These are phyloP conservation scores for Litocranius walleri DNA, from an alignment of 2,113 vertebrate genomes.

Conservation along the genomic window DNA sequence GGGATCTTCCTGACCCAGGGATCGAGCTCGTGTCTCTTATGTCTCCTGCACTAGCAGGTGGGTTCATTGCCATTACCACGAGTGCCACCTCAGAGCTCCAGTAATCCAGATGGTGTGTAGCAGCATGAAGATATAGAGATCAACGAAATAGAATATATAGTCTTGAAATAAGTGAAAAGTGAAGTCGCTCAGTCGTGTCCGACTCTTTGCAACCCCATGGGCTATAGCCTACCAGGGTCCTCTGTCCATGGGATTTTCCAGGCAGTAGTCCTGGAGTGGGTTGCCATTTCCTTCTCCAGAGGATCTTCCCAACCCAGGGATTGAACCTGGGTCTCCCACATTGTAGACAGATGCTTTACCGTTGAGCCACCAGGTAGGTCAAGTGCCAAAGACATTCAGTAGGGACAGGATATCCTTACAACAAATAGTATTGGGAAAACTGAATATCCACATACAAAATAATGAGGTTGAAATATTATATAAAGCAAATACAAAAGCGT, in stretches of 20 bases:
- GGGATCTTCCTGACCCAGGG: neutral
- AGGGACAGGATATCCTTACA: neutral
- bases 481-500: neutral
- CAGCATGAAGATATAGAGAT: neutral
- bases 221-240: too few species aligned
- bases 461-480: neutral
- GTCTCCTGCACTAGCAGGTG: neutral
- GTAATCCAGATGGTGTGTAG: neutral
- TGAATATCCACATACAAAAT: neutral
- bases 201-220: too few species aligned
- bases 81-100: neutral
- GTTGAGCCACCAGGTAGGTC: too few species aligned
- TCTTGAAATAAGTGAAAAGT: neutral
- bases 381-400: neutral
- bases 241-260: too few species aligned
- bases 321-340: too few species aligned
- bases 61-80: neutral
- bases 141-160: neutral
- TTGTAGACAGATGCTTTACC: too few species aligned
- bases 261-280: too few species aligned
- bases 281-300: too few species aligned
- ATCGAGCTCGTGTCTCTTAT: neutral
- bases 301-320: too few species aligned
- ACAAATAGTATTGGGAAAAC: neutral
- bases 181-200: too few species aligned